A percentile compares a stretch with the other conserved stretches of the same genome.
Evolutionary conservation across 2,113 vertebrate species (phyloP).

Genomic region (Pedionomus torquatus): DNA sequence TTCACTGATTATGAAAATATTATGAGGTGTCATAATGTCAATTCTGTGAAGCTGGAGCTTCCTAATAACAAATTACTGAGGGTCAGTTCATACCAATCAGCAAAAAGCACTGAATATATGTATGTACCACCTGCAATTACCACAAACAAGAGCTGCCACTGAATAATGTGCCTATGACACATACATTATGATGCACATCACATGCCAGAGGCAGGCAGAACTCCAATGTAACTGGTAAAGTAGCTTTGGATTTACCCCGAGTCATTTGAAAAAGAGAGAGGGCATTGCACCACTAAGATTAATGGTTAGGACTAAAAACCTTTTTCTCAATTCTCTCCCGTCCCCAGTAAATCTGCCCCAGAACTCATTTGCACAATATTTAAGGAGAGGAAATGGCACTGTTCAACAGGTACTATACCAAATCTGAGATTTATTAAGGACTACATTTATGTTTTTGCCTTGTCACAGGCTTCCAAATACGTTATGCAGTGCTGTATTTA

Average conservation of each 20-base stretch:
- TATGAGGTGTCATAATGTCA: not conserved
- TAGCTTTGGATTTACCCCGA: not conserved
- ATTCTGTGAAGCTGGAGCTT: not conserved
- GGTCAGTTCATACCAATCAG: not conserved
- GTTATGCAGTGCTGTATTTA: constrained; percentile 30
- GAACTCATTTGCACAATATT: constrained; percentile 37
- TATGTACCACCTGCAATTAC: not conserved
- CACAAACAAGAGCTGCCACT: not conserved
- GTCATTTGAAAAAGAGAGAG: not conserved
- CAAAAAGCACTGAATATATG: not conserved
- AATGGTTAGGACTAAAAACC: not conserved
- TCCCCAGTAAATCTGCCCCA: constrained; percentile 18
- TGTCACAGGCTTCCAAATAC: constrained; percentile 34
- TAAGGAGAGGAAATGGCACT: not conserved
- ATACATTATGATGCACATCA: not conserved
- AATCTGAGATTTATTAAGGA: constrained; percentile 35
- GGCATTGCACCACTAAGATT: not conserved
- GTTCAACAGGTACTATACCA: constrained; percentile 18
- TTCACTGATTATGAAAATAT: constrained; percentile 39
- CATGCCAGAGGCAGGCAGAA: not conserved
- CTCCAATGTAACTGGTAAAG: not conserved
- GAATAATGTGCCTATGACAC: not conserved
- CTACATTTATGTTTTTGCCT: constrained; percentile 24
- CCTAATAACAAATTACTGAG: constrained; percentile 8
- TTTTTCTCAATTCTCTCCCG: not conserved